Evolutionary conservation across 2,113 vertebrate species (phyloP).

Genomic region (Symphodus melops): DNA sequence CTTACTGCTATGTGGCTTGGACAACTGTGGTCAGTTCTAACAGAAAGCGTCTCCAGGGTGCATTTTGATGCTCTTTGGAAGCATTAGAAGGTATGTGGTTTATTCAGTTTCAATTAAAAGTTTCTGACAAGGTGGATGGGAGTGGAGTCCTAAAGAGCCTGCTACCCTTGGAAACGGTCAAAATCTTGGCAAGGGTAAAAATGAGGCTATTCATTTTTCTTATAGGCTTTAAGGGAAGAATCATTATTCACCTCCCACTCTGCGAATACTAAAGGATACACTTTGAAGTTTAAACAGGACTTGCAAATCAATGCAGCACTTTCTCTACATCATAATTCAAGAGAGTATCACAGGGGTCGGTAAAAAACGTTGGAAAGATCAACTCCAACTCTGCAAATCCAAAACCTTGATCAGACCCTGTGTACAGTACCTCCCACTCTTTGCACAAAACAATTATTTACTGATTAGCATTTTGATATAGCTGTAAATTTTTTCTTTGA

Average conservation of each 20-base stretch:
- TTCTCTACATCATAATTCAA: conserved; percentile 40
- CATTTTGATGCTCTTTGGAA: conserved; percentile 4
- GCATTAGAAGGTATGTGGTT: not conserved
- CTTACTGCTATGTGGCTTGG: conserved; percentile 20
- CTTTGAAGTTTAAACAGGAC: conserved; percentile 65
- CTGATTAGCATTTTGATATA: not conserved
- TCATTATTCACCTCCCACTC: conserved; percentile 29
- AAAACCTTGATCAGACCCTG: conserved; percentile 18
- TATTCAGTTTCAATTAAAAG: conserved; percentile 27
- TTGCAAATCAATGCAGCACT: conserved; percentile 40
- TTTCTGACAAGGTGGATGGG: conserved; percentile 14
- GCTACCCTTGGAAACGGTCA: conserved; percentile 22
- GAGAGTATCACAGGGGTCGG: conserved; percentile 19
- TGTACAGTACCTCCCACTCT: accelerated
- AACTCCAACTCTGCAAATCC: not conserved
- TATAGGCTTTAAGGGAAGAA: conserved; percentile 24
- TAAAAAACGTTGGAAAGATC: conserved; percentile 25
- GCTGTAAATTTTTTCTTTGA: not conserved
- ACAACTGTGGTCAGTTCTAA: conserved; percentile 11
- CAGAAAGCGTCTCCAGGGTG: conserved; percentile 1
- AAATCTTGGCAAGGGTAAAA: conserved; percentile 5
- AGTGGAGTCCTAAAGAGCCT: conserved; percentile 28
- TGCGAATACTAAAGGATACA: conserved; percentile 40
- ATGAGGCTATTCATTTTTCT: conserved; percentile 23
- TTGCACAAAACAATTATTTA: not conserved